A percentile compares a stretch with the other conserved stretches of the same genome.
Evolutionary conservation across 2,888 invertebrate genomes (phyloP).

Genomic region (Invenusta paracnida): DNA sequence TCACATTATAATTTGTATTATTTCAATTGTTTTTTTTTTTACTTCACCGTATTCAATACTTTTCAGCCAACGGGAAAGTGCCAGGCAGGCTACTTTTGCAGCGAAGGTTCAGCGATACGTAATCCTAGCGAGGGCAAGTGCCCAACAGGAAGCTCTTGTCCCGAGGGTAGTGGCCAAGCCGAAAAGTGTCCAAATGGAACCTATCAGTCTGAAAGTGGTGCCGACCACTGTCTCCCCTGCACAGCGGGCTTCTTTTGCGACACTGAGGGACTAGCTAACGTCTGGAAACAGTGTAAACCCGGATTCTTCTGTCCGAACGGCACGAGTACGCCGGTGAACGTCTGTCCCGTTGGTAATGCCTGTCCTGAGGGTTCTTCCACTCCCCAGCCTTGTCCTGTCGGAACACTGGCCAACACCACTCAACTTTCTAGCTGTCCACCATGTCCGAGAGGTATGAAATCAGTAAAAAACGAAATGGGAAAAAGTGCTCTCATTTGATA

Average conservation of each 20-base stretch:
- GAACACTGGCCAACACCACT: slow-evolving; percentile 48
- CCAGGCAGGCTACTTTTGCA: slow-evolving; percentile 54
- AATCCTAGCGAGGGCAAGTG: not conserved
- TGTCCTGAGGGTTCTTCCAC: not conserved
- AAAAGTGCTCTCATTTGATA: no score
- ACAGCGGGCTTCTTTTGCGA: slow-evolving; percentile 54
- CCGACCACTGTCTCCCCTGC: slow-evolving; percentile 53
- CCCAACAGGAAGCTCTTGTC: slow-evolving; percentile 52
- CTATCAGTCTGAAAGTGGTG: slow-evolving; percentile 49
- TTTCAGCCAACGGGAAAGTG: slow-evolving; percentile 51
- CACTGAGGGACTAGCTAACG: slow-evolving; percentile 49
- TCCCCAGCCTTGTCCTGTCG: not conserved
- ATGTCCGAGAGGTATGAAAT: slow-evolving; percentile 50
- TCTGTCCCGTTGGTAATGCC: not conserved
- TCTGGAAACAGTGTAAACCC: slow-evolving; percentile 52
- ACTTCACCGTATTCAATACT: no score
- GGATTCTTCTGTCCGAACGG: slow-evolving; percentile 56
- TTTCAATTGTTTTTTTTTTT: no score
- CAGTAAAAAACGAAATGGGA: no score
- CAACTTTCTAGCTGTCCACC: slow-evolving; percentile 50
- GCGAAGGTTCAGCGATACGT: not conserved
- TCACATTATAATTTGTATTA: no score
- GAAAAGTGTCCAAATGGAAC: slow-evolving; percentile 51
- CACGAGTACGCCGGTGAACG: slow-evolving; percentile 45
- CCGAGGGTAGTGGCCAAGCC: slow-evolving; percentile 49